Percentiles rank a stretch among this genome's conserved stretches.
Evolutionary conservation across 2,113 vertebrate species (phyloP).

Genomic region (Ptilorrhoa leucosticta): DNA sequence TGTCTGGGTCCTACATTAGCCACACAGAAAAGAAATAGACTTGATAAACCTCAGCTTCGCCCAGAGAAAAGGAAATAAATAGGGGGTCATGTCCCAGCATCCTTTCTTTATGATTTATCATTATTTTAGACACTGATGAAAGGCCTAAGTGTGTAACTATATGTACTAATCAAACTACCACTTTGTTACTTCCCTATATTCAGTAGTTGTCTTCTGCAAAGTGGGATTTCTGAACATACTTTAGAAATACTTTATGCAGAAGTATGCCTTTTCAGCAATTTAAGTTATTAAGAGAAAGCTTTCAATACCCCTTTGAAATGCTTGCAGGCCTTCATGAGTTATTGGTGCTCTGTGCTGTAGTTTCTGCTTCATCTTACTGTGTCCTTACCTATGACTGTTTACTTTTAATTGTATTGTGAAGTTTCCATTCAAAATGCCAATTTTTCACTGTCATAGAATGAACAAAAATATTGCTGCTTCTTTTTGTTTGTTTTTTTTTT

Average conservation of each 20-base stretch:
- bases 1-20: background rate
- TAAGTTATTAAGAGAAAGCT: background rate
- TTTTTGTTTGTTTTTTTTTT: background rate
- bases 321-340: background rate
- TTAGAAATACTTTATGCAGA: background rate
- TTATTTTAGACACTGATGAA: background rate
- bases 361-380: background rate
- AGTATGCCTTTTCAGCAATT: background rate
- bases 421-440: background rate
- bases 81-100: background rate
- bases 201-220: background rate
- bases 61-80: background rate
- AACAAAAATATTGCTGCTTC: background rate
- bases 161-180: background rate
- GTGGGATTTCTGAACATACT: background rate
- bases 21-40: background rate
- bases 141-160: background rate
- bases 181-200: background rate
- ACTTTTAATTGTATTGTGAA: background rate
- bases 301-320: background rate
- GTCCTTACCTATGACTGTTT: background rate
- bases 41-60: background rate
- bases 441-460: background rate
- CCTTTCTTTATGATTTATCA: background rate
- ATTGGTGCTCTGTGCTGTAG: background rate